phyloP scores from a whole-genome alignment of 2,797 vertebrate genomes.

The Poecilia gillii region DNA sequence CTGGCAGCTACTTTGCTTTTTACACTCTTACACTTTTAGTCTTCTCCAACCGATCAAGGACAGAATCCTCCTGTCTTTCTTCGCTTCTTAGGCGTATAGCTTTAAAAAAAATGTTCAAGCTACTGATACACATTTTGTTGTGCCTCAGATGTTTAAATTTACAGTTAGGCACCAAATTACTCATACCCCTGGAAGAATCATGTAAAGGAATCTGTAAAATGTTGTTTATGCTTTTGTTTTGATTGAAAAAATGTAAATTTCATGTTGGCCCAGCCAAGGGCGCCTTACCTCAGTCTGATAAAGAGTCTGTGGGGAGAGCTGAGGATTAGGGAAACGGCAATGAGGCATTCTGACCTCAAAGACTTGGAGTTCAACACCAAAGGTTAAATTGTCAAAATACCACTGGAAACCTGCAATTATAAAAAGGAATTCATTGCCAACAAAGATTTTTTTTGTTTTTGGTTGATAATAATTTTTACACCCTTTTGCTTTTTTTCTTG shows the following conservation, averaged over 20 bases:
- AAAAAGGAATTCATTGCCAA: neutral
- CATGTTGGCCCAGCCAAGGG: neutral
- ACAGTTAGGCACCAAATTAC: neutral
- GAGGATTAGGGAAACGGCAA: neutral
- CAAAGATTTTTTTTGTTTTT: neutral
- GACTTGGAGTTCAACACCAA: neutral
- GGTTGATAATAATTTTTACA: neutral
- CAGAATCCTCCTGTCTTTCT: neutral
- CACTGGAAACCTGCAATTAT: neutral
- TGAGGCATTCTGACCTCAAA: neutral
- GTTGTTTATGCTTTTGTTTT: neutral
- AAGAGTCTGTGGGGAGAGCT: neutral
- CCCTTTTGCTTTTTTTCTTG: neutral
- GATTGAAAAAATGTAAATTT: neutral
- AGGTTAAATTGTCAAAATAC: neutral
- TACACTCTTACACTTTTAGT: neutral
- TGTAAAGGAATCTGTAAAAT: neutral
- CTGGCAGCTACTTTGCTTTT: neutral
- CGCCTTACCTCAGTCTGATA: neutral
- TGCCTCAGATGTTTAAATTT: neutral
- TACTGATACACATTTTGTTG: neutral
- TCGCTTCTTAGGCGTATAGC: neutral
- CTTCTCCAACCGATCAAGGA: neutral
- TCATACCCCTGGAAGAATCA: neutral
- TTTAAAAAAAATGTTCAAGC: neutral